Evolutionary conservation across 2,797 vertebrate species (phyloP).

Genomic region (Schizothorax lantsangensis): DNA sequence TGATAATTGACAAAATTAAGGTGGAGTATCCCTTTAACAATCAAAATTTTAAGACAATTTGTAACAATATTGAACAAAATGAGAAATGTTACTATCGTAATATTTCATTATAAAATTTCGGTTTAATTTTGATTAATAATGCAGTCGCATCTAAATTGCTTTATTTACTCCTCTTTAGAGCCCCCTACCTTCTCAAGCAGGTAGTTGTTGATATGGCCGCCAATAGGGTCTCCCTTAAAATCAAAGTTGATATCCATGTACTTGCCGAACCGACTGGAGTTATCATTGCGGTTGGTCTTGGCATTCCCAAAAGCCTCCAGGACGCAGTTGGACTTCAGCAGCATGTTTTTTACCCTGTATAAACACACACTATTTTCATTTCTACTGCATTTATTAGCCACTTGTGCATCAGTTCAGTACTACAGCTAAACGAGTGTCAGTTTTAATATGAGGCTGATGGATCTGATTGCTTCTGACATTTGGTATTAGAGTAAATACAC

Average conservation of each 20-base stretch:
- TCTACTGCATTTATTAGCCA: slow-evolving; percentile 39
- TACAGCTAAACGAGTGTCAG: not conserved
- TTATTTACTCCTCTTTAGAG: not conserved
- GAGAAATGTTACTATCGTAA: not conserved
- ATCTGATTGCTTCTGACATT: slow-evolving; percentile 42
- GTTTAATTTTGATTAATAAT: not conserved
- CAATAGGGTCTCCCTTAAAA: slow-evolving; percentile 98
- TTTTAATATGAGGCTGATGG: slow-evolving; percentile 27
- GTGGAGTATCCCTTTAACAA: not conserved
- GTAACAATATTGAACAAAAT: not conserved
- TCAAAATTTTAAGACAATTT: not conserved
- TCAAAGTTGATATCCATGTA: slow-evolving; percentile 99
- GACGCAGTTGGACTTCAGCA: slow-evolving; percentile 98
- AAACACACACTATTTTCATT: slow-evolving; percentile 46
- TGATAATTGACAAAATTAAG: too few species aligned
- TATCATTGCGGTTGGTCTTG: slow-evolving; percentile 98
- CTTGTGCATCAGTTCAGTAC: slow-evolving; percentile 26
- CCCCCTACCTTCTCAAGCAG: slow-evolving; percentile 92
- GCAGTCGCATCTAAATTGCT: not conserved
- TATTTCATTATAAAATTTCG: not conserved
- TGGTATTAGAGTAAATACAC: slow-evolving; percentile 12
- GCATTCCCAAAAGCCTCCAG: slow-evolving; percentile 98
- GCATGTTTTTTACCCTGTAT: slow-evolving; percentile 94
- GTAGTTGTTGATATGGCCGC: slow-evolving; percentile 98
- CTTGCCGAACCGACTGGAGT: slow-evolving; percentile 98